These are phyloP conservation scores for Myzus persicae DNA, from an alignment of 1,140 invertebrate species.

Conservation along the genomic window DNA sequence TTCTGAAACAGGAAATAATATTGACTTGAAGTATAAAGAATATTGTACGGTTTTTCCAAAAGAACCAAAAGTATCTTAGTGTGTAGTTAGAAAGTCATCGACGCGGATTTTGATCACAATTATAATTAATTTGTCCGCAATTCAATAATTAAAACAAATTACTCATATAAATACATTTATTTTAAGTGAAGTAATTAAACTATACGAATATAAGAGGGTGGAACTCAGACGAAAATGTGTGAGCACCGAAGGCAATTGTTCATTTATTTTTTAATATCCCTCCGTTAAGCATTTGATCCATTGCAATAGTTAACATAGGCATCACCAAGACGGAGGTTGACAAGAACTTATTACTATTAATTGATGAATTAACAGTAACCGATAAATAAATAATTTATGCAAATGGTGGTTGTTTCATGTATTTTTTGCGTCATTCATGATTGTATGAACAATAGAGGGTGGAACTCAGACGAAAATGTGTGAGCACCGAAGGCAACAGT, in stretches of 20 bases:
- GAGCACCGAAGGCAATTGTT: slow-evolving; percentile 50
- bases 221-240: slow-evolving; percentile 45
- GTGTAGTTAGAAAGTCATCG: too few relatives aligned
- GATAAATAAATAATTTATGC: too few relatives aligned
- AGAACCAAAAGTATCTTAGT: too few relatives aligned
- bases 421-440: too few relatives aligned
- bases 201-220: slow-evolving; percentile 40
- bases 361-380: not conserved
- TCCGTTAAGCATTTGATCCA: slow-evolving; percentile 52
- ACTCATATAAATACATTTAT: too few relatives aligned
- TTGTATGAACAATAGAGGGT: slow-evolving; percentile 49
- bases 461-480: slow-evolving; percentile 46
- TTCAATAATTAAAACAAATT: too few relatives aligned
- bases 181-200: not conserved
- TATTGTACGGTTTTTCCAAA: too few relatives aligned
- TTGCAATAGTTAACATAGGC: not conserved
- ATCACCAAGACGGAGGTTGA: slow-evolving; percentile 47
- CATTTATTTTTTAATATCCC: not conserved
- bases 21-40: not conserved
- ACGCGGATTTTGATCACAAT: too few relatives aligned
- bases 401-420: too few relatives aligned
- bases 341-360: not conserved
- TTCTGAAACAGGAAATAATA: slow-evolving; percentile 59
- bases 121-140: too few relatives aligned
- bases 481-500: slow-evolving; percentile 52